Evolutionary conservation across 2,888 invertebrate genomes (phyloP), one percentile per base, ranked within the genome.

Genomic region (Hydropsyche betteni): DNA sequence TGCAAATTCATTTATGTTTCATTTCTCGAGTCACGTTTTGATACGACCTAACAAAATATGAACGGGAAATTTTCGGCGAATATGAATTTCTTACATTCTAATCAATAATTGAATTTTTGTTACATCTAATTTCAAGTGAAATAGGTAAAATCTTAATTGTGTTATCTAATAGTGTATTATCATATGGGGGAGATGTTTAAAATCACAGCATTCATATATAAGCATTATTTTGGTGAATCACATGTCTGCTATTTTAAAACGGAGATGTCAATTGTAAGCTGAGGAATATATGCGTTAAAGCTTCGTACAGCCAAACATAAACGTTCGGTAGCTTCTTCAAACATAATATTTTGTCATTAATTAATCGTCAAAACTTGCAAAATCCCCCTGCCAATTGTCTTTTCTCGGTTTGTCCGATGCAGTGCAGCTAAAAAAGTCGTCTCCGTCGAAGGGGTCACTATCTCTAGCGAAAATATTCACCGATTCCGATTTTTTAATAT

Each of bases 401-500:
- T 87, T 80, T 0, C 86, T 80, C 52, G 87, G 87, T 7, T 86
- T 82, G 75, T 87, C 87, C 0, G 88, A 87, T 0, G 87, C 87
- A 0, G 88, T 87, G 80, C 87, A 86, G 10, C 89, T 91, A 82
- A 96, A 96, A 85, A 96, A 96, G 80, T 95, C 94, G 81, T 94
- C 94, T 74, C 94, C 94, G 80, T 95, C 96, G 82, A 96, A 96
- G 0, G 96, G 96, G 85, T 96, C 96, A 68, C 90, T 90, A 82
- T 94, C 94, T 71, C 94, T 89, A 4, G 92, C 92, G 85, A 96
- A 96, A 81, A 96, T 96, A 84, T 96, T 95, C 7, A 95, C 92
- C 4, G 95, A 95, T 82, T 95, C 95, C 0, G 95, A 95, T 84
- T 96, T 96, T 82, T 93, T 93, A 69, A 95, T 91, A 81, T 92